Evolutionary conservation across 2,113 vertebrate genomes (phyloP).

Genomic region (Megaceryle maxima): DNA sequence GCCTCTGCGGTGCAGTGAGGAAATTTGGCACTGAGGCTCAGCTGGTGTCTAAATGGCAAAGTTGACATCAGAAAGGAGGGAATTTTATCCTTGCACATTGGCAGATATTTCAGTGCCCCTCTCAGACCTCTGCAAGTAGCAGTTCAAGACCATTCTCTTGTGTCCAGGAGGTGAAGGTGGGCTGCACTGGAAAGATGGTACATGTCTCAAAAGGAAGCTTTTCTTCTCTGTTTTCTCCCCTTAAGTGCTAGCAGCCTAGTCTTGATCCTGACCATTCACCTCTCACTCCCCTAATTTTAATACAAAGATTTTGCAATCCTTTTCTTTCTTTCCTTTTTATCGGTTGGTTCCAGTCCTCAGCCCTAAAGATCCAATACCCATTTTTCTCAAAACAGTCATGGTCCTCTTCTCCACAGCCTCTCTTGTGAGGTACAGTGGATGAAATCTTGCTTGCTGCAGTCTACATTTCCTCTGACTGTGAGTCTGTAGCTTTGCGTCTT

Average conservation of each 20-base stretch:
- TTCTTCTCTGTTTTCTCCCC: background rate
- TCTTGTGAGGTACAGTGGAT: background rate
- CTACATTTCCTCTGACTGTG: background rate
- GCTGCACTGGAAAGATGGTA: background rate
- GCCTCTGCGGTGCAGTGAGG: background rate
- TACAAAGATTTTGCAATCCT: background rate
- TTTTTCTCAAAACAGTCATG: background rate
- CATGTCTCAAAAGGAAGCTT: background rate
- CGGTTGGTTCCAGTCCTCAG: background rate
- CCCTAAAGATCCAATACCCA: background rate
- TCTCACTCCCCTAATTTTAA: background rate
- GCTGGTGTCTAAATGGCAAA: background rate
- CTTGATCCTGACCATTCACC: background rate
- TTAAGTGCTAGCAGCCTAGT: background rate
- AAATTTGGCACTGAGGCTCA: background rate
- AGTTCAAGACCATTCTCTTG: rapidly evolving
- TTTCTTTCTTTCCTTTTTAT: background rate
- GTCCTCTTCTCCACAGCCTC: background rate
- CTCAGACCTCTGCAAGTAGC: background rate
- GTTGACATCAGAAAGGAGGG: background rate
- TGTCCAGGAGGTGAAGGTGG: background rate
- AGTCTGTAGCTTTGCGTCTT: background rate
- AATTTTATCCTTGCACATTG: background rate
- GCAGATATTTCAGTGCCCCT: background rate
- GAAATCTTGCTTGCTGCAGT: background rate